A percentile compares a stretch with the other conserved stretches of the same genome.
These are phyloP conservation scores for Paracyclopina nana DNA, from an alignment of 1,140 invertebrate genomes.

Conservation along the genomic window DNA sequence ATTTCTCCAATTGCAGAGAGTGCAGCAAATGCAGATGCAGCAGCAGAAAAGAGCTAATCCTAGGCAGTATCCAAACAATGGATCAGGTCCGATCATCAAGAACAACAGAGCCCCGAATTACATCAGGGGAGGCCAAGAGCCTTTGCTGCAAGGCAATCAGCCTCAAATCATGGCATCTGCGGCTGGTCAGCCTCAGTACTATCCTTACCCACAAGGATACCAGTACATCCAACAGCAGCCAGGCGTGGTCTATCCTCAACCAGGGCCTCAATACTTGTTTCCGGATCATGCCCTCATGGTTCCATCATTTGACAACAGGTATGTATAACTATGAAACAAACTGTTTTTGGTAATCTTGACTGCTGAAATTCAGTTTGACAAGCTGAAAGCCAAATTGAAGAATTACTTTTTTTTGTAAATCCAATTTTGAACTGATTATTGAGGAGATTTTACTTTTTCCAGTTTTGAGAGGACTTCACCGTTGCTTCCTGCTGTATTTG, in stretches of 20 bases:
- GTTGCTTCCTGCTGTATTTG: conserved; percentile 9
- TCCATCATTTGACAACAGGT: neutral
- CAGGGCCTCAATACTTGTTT: neutral
- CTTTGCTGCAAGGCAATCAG: neutral
- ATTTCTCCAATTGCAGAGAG: neutral
- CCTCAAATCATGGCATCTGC: conserved; percentile 1
- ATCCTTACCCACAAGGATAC: neutral
- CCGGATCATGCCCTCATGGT: neutral
- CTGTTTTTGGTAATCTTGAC: no score
- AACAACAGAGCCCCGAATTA: neutral
- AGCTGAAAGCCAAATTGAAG: no score
- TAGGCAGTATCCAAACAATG: neutral
- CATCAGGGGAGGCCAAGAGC: neutral
- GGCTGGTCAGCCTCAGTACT: no score
- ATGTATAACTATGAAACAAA: no score
- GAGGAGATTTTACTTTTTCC: no score
- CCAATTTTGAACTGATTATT: no score
- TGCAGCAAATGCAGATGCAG: neutral
- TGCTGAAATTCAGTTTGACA: no score
- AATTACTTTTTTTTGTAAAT: no score
- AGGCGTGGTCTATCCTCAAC: neutral
- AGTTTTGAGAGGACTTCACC: neutral
- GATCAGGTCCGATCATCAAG: neutral
- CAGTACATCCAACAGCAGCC: neutral
- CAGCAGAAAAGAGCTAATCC: conserved; percentile 1